These are phyloP conservation scores for Morone chrysops DNA, from an alignment of 2,113 vertebrate species.

Conservation along the genomic window DNA sequence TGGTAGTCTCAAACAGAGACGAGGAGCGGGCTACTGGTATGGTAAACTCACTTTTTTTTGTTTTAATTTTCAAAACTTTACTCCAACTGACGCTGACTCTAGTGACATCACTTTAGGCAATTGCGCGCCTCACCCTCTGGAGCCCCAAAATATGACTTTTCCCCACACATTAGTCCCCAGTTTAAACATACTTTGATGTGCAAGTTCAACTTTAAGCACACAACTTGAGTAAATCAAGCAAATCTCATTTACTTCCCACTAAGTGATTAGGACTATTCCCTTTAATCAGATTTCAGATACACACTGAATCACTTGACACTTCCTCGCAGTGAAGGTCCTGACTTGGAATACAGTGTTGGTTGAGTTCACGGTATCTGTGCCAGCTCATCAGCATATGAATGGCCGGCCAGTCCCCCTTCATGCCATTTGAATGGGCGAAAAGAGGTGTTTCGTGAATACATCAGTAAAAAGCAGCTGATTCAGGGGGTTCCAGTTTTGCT, in stretches of 20 bases:
- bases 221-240: neutral
- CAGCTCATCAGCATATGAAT: conserved; percentile 81
- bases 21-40: neutral
- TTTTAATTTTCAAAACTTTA: too few relatives aligned
- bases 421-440: conserved; percentile 37
- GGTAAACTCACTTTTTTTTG: too few relatives aligned
- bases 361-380: conserved; percentile 55
- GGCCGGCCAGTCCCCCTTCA: conserved; percentile 30
- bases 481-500: conserved; percentile 21
- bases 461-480: conserved; percentile 53
- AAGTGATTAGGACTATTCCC: neutral
- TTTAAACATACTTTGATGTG: neutral
- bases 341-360: conserved; percentile 14
- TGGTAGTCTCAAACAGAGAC: neutral
- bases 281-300: neutral
- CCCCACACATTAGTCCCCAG: too few relatives aligned
- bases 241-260: neutral
- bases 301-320: neutral
- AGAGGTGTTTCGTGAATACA: conserved; percentile 52
- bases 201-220: neutral
- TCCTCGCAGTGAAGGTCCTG: conserved; percentile 27
- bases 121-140: too few relatives aligned
- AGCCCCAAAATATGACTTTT: too few relatives aligned
- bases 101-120: neutral
- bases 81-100: neutral